Evolutionary conservation across 2,113 vertebrate species (phyloP).

Genomic region (Periophthalmus modestus): DNA sequence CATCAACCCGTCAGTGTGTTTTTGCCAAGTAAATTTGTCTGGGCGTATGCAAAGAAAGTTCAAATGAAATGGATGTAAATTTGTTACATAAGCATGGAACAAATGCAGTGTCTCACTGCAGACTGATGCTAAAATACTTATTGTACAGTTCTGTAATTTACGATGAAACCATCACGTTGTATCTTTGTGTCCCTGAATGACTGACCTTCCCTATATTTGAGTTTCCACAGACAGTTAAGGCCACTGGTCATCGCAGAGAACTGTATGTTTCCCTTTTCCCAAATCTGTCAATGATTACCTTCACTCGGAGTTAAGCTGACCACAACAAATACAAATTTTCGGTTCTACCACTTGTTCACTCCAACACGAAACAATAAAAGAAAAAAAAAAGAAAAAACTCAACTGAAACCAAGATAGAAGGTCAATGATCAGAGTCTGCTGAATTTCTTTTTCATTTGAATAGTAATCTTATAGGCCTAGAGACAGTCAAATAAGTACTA

Average conservation of each 20-base stretch:
- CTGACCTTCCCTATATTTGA: not conserved
- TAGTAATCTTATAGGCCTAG: not conserved
- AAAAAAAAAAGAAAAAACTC: too few relatives aligned
- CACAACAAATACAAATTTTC: not conserved
- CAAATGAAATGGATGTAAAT: not conserved
- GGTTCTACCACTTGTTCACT: too few relatives aligned
- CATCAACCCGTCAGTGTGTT: not conserved
- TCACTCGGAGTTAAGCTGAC: not conserved
- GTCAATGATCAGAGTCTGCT: not conserved
- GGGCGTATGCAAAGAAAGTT: not conserved
- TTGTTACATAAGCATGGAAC: not conserved
- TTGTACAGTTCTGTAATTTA: not conserved
- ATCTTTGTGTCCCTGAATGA: not conserved
- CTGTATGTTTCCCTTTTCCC: not conserved
- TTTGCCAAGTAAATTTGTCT: not conserved
- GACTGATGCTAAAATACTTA: not conserved
- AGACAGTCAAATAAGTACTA: not conserved
- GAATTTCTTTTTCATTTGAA: not conserved
- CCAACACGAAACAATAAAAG: too few relatives aligned
- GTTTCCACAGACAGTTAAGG: not conserved
- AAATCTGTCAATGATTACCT: constrained; percentile 2
- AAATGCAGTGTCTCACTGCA: not conserved
- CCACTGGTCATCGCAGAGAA: not conserved
- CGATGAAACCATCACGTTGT: not conserved
- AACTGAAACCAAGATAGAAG: not conserved